Base-by-base conservation (phyloP, 1,140 invertebrate species). In the Sipha flava region DNA sequence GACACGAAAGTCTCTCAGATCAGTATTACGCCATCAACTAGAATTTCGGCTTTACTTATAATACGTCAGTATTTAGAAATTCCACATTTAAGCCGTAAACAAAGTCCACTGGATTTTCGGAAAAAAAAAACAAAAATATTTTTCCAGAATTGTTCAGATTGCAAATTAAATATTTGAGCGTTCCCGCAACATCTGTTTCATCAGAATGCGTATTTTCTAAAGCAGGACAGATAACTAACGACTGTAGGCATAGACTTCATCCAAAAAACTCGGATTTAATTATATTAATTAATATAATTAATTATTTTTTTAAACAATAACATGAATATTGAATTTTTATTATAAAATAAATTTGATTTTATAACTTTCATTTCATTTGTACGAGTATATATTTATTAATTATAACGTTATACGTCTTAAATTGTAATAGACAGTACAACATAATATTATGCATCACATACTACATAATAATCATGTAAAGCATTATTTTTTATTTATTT, bases 201-300 rank as follows among this genome's bases (percentile, higher is more conserved):
- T 85, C 83, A 72, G 85, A 86, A 82, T 82, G 85, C 37, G 82
- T 84, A 10, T 86, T 85, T 83, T 85, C 85, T 0, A 85, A 85
- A 83, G 83, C 84, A 62, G 85, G 81, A 2, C 9, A 43, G 21
- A 80, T 80, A 2, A 9, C 77, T 2, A 81, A 31, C 1, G 31
- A 82, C n/a, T 9, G 62, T n/a, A 40, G 81, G 18, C 81, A 82
- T 62, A 18, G 80, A 31, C 34, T 68, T 47, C 45, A 47, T 12
- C 45, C 45, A 47, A 47, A 47, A 47, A 47, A 40, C 37, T 40
- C 37, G 37, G 37, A 5, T 47, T 47, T 47, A 3, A 47, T 47
- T 47, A 9, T 37, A 4, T 37, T 37, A 4, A 4, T 37, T 37
- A 4, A 37, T 37, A 37, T 37, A 37, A 37, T n/a, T n/a, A 37